phyloP scores from a whole-genome alignment of 1,140 invertebrate genomes.

The Dreissena rostriformis region DNA sequence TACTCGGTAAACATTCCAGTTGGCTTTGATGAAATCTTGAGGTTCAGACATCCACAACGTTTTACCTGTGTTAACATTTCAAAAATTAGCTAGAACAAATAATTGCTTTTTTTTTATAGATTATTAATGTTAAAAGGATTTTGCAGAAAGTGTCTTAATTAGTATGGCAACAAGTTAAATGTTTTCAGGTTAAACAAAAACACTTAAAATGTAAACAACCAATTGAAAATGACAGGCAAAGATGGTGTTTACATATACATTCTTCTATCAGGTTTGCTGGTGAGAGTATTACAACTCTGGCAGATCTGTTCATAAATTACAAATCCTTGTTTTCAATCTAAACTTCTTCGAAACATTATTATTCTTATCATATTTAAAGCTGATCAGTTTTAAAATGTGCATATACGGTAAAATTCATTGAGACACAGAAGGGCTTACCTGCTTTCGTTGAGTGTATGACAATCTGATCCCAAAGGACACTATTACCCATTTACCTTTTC shows the following conservation, averaged over 20 bases:
- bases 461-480: not conserved
- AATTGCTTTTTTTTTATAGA: not conserved
- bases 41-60: slow-evolving; percentile 65
- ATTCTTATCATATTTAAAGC: too few relatives aligned
- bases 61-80: slow-evolving; percentile 54
- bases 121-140: not conserved
- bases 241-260: not conserved
- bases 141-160: not conserved
- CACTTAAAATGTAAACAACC: not conserved
- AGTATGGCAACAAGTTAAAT: not conserved
- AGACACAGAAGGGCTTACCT: too few relatives aligned
- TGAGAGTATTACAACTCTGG: too few relatives aligned
- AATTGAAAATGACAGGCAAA: not conserved
- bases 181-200: not conserved
- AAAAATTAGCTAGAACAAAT: not conserved
- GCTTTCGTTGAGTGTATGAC: too few relatives aligned
- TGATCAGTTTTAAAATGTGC: too few relatives aligned
- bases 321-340: too few relatives aligned
- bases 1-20: slow-evolving; percentile 74
- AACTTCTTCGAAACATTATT: too few relatives aligned
- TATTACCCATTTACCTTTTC: slow-evolving; percentile 60
- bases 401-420: too few relatives aligned
- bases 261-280: too few relatives aligned
- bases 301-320: too few relatives aligned
- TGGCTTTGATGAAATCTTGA: slow-evolving; percentile 48